Conservation (phyloP, 2,888 invertebrate species). For the Lathronympha strigana region DNA sequence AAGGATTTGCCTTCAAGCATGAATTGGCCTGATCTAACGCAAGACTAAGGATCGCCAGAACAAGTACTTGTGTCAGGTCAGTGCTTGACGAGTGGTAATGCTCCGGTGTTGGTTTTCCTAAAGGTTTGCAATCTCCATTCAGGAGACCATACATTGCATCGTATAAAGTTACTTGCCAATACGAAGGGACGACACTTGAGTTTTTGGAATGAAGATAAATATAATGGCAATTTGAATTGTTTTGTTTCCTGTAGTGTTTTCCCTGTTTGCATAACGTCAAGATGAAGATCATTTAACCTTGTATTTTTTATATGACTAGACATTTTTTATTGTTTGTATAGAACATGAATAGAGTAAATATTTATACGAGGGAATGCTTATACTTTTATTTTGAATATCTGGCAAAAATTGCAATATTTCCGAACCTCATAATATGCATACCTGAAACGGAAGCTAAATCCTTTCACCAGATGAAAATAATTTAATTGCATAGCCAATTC, state of each 20-base stretch:
- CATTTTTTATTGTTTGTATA: background rate
- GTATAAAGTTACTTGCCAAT: background rate
- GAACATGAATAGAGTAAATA: background rate
- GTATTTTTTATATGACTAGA: constrained; percentile 1
- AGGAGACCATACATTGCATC: background rate
- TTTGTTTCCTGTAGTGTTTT: constrained; percentile 33
- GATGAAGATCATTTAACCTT: background rate
- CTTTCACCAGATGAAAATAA: background rate
- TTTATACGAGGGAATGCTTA: constrained; percentile 15
- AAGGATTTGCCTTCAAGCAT: constrained; percentile 41
- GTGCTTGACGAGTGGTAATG: constrained; percentile 25
- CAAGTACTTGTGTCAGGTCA: constrained; percentile 30
- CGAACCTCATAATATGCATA: too few species aligned
- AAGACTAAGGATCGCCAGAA: constrained; percentile 4
- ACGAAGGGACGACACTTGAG: background rate
- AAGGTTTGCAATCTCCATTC: background rate
- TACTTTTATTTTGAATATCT: constrained; percentile 19
- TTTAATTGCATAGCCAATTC: constrained; percentile 1
- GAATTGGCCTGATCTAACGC: constrained; percentile 37
- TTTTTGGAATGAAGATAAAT: constrained; percentile 12
- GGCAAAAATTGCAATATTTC: too few species aligned
- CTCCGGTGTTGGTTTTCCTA: constrained; percentile 46
- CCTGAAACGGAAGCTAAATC: background rate
- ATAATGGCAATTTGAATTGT: constrained; percentile 8
- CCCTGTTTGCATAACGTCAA: constrained; percentile 19